Evolutionary conservation across 1,140 invertebrate genomes (phyloP), one percentile per base, ranked within the genome.

Genomic region (Sipha flava): DNA sequence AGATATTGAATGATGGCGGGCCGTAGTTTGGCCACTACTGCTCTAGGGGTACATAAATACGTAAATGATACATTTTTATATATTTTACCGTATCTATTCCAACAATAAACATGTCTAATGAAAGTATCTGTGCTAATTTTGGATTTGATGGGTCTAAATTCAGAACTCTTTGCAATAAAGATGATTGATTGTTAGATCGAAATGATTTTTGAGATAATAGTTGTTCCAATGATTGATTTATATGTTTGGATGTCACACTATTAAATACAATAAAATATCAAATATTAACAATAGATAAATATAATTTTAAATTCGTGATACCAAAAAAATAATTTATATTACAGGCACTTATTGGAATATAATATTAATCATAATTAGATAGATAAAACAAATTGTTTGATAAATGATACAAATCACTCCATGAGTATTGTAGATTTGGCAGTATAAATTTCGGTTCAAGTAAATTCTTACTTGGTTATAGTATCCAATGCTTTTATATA

Each of bases 11-110:
- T n/a, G n/a, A n/a, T n/a, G n/a, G n/a, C n/a, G n/a, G n/a, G n/a
- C n/a, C n/a, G n/a, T n/a, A n/a, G n/a, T n/a, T n/a, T n/a, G n/a
- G n/a, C n/a, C n/a, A n/a, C n/a, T n/a, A n/a, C n/a, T n/a, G n/a
- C n/a, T n/a, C n/a, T n/a, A n/a, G n/a, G n/a, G 2, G 45, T 47
- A 47, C n/a, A 18, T 47, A 47, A 47, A 47, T 18, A 47, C 12
- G 57, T 3, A 37, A 64, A 40, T 81, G n/a, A n/a, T n/a, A n/a
- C n/a, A n/a, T n/a, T n/a, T n/a, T n/a, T n/a, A n/a, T n/a, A n/a
- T n/a, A n/a, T n/a, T 85, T 88, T 86, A 95, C 94, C 54, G 94
- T 95, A 82, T 94, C 93, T 10, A 95, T 92, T 6, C 94, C 94
- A 64, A 95, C 94, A n/a, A 94, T 85, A 79, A 96, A 90, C 79